Percentiles rank a stretch among this genome's conserved stretches.
These are phyloP conservation scores for Salvelinus fontinalis DNA, from an alignment of 2,113 vertebrate genomes.

Conservation along the genomic window DNA sequence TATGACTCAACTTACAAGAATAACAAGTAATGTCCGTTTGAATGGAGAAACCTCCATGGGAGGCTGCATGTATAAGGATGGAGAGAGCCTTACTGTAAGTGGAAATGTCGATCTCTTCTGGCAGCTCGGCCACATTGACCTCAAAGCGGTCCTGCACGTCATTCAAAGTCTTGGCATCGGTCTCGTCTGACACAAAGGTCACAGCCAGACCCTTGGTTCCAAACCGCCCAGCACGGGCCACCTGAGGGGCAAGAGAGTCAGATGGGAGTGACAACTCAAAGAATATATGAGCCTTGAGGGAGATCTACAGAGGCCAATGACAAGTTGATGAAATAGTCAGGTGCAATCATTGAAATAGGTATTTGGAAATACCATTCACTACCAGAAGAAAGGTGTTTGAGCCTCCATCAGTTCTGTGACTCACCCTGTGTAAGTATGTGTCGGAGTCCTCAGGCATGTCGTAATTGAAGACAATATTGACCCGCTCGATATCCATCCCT, in stretches of 20 bases:
- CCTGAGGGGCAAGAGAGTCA: slow-evolving; percentile 57
- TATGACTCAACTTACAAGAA: no score
- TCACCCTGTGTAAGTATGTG: slow-evolving; percentile 87
- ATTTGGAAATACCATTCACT: no score
- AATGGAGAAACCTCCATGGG: neutral
- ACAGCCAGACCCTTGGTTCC: slow-evolving; percentile 88
- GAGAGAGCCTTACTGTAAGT: slow-evolving; percentile 82
- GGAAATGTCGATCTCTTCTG: slow-evolving; percentile 89
- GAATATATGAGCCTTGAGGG: no score
- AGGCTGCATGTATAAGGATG: neutral
- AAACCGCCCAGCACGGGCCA: slow-evolving; percentile 86
- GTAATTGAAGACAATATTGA: slow-evolving; percentile 90
- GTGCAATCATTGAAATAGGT: no score
- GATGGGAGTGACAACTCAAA: neutral
- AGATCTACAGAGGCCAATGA: no score
- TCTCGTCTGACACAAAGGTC: slow-evolving; percentile 88
- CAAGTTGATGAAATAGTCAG: no score
- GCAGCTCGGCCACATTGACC: slow-evolving; percentile 87
- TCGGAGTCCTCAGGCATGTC: slow-evolving; percentile 91
- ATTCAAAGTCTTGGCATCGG: slow-evolving; percentile 85
- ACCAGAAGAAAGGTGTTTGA: no score
- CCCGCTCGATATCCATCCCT: slow-evolving; percentile 88
- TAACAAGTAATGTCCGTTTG: neutral
- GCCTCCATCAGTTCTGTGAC: neutral
- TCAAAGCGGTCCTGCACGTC: slow-evolving; percentile 89